A percentile compares a stretch with the other conserved stretches of the same genome.
Conservation (phyloP, 1,140 invertebrate genomes). For the Ceratina australensis region DNA sequence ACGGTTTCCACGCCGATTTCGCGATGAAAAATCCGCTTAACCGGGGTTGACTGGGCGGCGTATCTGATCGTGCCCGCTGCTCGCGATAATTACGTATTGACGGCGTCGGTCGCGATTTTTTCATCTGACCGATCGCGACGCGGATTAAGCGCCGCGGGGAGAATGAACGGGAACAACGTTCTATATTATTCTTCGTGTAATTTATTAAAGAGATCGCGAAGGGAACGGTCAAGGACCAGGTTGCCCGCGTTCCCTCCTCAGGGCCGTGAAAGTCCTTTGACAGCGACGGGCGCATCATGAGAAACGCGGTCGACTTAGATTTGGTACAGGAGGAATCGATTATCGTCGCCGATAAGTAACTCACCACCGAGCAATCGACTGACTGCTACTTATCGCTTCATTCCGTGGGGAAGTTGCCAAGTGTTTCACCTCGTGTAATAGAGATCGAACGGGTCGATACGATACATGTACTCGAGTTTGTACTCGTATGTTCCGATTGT, state of each 20-base stretch:
- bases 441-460: constrained; percentile 35
- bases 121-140: constrained; percentile 13
- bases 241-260: constrained; percentile 33
- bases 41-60: constrained; percentile 17
- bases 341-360: constrained; percentile 45
- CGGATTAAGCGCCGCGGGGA: constrained; percentile 14
- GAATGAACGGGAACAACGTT: constrained; percentile 7
- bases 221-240: constrained; percentile 59
- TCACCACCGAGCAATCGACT: constrained; percentile 8
- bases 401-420: constrained; percentile 17
- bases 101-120: constrained; percentile 28
- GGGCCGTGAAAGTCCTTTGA: constrained; percentile 63
- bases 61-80: constrained; percentile 21
- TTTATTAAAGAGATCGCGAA: constrained; percentile 60
- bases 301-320: constrained; percentile 49
- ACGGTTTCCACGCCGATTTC: constrained; percentile 22
- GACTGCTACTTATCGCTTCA: constrained; percentile 6
- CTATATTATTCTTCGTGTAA: constrained; percentile 26
- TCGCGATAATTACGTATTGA: constrained; percentile 12
- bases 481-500: constrained; percentile 21
- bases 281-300: constrained; percentile 54
- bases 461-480: constrained; percentile 24
- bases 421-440: constrained; percentile 39
- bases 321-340: constrained; percentile 36
- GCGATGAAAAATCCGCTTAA: constrained; percentile 15